A percentile compares a stretch with the other conserved stretches of the same genome.
These are phyloP conservation scores for Anastrepha obliqua DNA, from an alignment of 1,140 invertebrate genomes.

Conservation along the genomic window DNA sequence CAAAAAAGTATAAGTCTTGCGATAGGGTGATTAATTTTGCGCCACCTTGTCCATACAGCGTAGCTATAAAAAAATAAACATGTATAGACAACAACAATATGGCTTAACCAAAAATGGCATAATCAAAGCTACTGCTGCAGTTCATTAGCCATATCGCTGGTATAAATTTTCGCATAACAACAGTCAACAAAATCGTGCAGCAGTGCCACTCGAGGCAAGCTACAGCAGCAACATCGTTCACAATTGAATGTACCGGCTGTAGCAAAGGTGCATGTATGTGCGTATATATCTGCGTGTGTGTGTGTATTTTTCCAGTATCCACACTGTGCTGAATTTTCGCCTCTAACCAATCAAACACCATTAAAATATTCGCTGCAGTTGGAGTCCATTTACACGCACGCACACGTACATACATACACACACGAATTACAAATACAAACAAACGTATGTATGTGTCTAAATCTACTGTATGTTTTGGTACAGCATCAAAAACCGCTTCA, in stretches of 20 bases:
- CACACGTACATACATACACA: background rate
- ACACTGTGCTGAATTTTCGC: background rate
- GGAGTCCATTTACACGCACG: background rate
- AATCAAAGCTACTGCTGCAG: constrained; percentile 45
- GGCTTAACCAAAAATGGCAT: constrained; percentile 37
- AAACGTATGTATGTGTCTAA: background rate
- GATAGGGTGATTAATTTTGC: background rate
- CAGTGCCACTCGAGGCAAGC: background rate
- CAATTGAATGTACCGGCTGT: background rate
- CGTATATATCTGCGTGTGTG: background rate
- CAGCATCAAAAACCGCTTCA: too few relatives aligned
- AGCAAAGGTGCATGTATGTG: constrained; percentile 5
- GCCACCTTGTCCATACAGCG: background rate
- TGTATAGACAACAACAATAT: background rate
- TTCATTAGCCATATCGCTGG: constrained; percentile 46
- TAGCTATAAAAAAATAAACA: background rate
- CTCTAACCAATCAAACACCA: background rate
- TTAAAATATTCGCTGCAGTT: background rate
- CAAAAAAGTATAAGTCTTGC: too few relatives aligned
- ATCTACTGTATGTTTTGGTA: too few relatives aligned
- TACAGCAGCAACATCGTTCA: background rate
- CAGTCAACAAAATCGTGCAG: constrained; percentile 22
- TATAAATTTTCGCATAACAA: constrained; percentile 42
- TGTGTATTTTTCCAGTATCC: background rate
- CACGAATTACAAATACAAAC: too few relatives aligned